Base-by-base conservation (phyloP, 2,113 vertebrate species). In the Proteles cristata region DNA sequence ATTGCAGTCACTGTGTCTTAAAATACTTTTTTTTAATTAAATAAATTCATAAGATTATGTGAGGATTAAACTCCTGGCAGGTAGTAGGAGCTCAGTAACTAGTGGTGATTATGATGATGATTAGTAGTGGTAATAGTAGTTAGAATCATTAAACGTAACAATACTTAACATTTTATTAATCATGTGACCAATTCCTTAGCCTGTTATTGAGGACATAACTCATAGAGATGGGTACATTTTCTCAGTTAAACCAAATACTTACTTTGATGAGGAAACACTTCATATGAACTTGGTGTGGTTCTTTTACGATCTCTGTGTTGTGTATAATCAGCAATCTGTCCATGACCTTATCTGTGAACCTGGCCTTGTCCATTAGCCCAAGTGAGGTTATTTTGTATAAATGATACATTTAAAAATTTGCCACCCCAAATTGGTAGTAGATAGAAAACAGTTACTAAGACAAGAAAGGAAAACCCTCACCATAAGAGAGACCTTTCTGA, bases 11-110 rank as follows among this genome's bases (percentile, higher is more conserved):
- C 6, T 69, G 26, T 55, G 31, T 74, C 81, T 93, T 89, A 95
- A 86, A 83, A 96, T 53, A 45, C 43, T 83, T 48, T 63, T 31
- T 65, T 69, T 96, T 33, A 58, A n/a, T 96, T 89, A 93, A 85
- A 39, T 65, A 79, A 89, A n/a, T 92, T 77, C 19, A 43, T 53
- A 77, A 81, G 31, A 19, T 58, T 85, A 28, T 82, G 4, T 76
- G 80, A 95, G 48, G 35, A 87, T 43, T 90, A 82, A 88, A 80
- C 23, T 45, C 48, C 48, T 61, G 84, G 43, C 69, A 45, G 33
- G 28, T 45, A n/a, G 45, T 26, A 43, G 68, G 39, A 45, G 17
- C 74, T 82, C 50, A 50, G 19, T 83, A 58, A 74, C n/a, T 79
- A 15, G 66, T 43, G 39, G n/a, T 74, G 69, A 45, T 66, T 15